Base-by-base conservation (phyloP, 2,113 vertebrate species). In the Variabilichromis moorii region DNA sequence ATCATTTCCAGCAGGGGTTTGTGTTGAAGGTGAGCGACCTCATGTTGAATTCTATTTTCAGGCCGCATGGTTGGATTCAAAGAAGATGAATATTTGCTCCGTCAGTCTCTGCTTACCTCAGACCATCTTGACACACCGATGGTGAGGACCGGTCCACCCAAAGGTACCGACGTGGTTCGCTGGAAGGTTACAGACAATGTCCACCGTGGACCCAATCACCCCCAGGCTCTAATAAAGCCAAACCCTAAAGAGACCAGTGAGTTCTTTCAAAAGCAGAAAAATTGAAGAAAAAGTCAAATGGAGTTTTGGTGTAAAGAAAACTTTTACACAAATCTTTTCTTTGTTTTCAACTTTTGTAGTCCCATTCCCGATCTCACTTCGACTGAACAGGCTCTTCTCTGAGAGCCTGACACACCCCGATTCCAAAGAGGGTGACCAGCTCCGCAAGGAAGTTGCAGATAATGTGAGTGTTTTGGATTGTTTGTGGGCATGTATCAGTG, bases 161-260 rank as follows among this genome's bases (percentile, higher is more conserved):
- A 99, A 92, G 97, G 97, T 1, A 96, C 97, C 0, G 98, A 99
- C 73, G 96, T 96, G 0, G 97, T 99, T 6, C 97, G 97, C 90
- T 99, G 98, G 99, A 98, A 97, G 94, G 97, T 99, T 88, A 98
- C 96, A 21, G 99, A 99, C 91, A 99, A 99, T 0, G 97, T 98
- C 2, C 99, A 99, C 94, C 95, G 96, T 7, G 93, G 92, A 4
- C 83, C 95, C 12, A 92, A 90, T 37, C 87, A 96, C 37, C 83
- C 97, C 6, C 93, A 92, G 88, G 91, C 90, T 89, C 91, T 97
- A 0, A 91, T 94, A 4, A 94, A 96, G 26, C 47, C 96, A 92
- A 98, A 93, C 94, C 96, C 97, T 33, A 96, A 97, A 17, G 98
- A 99, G 63, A 96, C 94, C 85, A 91, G 98, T 98, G 91, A 96